Evolutionary conservation across 2,888 invertebrate species (phyloP).

Genomic region (Atethmia centrago): DNA sequence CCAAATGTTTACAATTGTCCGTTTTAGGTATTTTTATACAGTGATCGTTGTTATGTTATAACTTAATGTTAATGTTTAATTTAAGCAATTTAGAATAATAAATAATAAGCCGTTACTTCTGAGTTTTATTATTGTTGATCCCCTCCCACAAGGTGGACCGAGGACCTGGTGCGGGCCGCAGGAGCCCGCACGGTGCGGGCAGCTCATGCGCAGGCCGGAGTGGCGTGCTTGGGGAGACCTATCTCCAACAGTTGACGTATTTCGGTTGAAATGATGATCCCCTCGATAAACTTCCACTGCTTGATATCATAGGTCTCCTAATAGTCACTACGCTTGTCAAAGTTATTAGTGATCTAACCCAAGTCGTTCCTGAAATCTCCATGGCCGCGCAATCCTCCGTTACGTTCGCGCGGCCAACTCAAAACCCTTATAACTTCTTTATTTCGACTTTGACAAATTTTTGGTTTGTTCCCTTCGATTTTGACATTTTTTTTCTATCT

Average conservation of each 20-base stretch:
- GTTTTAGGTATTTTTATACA: slow-evolving; percentile 56
- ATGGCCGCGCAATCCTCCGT: too few relatives aligned
- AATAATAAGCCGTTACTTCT: slow-evolving; percentile 42
- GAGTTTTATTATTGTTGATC: slow-evolving; percentile 5
- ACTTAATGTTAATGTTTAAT: slow-evolving; percentile 38
- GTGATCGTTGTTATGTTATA: slow-evolving; percentile 48
- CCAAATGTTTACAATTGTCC: slow-evolving; percentile 57
- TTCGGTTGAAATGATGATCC: too few relatives aligned
- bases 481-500: too few relatives aligned
- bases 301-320: too few relatives aligned
- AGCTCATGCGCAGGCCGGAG: not conserved
- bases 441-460: too few relatives aligned
- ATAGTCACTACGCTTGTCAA: not conserved
- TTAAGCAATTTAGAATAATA: slow-evolving; percentile 49
- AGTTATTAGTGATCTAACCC: too few relatives aligned
- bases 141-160: not conserved
- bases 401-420: too few relatives aligned
- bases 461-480: too few relatives aligned
- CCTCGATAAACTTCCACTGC: too few relatives aligned
- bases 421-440: too few relatives aligned
- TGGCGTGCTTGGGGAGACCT: not conserved
- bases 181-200: not conserved
- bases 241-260: too few relatives aligned
- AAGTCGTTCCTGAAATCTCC: too few relatives aligned
- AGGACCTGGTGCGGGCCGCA: not conserved